These are phyloP conservation scores for Halcyon leucocephala DNA, from an alignment of 2,797 vertebrate species.

Conservation along the genomic window DNA sequence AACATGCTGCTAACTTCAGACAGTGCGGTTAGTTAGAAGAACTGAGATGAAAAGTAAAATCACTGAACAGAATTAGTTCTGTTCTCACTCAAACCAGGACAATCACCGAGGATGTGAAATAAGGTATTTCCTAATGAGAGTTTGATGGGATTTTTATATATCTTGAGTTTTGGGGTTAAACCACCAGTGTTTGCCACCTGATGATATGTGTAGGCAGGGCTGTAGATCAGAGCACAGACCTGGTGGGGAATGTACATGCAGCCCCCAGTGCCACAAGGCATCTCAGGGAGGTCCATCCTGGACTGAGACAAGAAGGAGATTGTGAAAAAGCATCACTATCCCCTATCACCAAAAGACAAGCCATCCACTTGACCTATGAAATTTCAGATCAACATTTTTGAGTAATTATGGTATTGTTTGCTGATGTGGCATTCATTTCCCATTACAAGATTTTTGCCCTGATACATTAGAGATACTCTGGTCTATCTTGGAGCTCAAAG, in stretches of 20 bases:
- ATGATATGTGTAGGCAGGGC: background rate
- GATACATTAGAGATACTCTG: background rate
- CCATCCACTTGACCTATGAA: background rate
- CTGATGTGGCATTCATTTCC: background rate
- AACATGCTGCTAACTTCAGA: too few species aligned
- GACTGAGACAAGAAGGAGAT: background rate
- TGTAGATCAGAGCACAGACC: background rate
- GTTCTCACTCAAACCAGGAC: too few species aligned
- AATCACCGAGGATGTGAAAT: background rate
- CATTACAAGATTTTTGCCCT: background rate
- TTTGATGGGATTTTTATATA: background rate
- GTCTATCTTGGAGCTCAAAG: background rate
- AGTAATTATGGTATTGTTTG: slow-evolving; percentile 11
- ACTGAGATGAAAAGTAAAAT: too few species aligned
- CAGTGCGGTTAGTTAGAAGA: too few species aligned
- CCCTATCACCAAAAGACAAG: background rate
- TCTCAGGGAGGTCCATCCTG: background rate
- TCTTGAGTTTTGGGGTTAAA: background rate
- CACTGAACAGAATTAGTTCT: too few species aligned
- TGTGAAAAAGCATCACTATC: background rate
- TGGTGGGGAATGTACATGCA: rapidly evolving
- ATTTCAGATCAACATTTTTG: background rate
- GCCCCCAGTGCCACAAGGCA: background rate
- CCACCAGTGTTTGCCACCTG: background rate
- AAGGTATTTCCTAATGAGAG: background rate